These are phyloP conservation scores for Pangasius mekongensis DNA, from an alignment of 2,797 vertebrate genomes.

Conservation along the genomic window DNA sequence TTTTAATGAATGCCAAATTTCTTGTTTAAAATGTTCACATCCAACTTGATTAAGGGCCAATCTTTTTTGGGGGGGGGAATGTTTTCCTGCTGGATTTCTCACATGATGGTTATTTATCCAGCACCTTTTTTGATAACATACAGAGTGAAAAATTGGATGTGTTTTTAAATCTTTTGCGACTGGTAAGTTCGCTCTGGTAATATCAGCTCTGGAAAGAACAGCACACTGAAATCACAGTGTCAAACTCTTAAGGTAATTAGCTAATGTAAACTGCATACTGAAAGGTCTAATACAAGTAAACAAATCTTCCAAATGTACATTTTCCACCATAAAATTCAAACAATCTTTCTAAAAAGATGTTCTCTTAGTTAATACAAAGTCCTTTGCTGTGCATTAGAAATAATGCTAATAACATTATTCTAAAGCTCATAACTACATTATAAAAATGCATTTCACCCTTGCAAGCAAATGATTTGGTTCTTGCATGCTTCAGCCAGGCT, in stretches of 20 bases:
- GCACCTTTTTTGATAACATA: not conserved
- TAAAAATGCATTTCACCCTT: not conserved
- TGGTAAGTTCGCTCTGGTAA: not conserved
- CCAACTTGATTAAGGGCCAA: not conserved
- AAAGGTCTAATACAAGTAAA: not conserved
- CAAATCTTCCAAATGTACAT: not conserved
- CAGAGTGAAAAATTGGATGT: too few relatives aligned
- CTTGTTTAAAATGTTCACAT: not conserved
- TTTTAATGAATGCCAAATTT: not conserved
- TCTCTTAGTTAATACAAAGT: not conserved
- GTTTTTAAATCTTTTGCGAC: not conserved
- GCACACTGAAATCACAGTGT: not conserved
- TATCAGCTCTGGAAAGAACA: too few relatives aligned
- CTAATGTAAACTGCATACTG: not conserved
- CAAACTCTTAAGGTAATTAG: not conserved
- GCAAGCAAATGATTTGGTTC: not conserved
- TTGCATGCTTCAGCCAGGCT: slow-evolving; percentile 15
- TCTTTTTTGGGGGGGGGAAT: not conserved
- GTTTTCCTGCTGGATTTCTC: not conserved
- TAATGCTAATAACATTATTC: not conserved
- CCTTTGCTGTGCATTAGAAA: not conserved
- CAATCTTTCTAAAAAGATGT: not conserved
- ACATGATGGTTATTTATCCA: not conserved
- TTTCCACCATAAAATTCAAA: not conserved
- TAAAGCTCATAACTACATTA: not conserved